phyloP scores from a whole-genome alignment of 1,140 invertebrate genomes.

The Uloborus diversus region DNA sequence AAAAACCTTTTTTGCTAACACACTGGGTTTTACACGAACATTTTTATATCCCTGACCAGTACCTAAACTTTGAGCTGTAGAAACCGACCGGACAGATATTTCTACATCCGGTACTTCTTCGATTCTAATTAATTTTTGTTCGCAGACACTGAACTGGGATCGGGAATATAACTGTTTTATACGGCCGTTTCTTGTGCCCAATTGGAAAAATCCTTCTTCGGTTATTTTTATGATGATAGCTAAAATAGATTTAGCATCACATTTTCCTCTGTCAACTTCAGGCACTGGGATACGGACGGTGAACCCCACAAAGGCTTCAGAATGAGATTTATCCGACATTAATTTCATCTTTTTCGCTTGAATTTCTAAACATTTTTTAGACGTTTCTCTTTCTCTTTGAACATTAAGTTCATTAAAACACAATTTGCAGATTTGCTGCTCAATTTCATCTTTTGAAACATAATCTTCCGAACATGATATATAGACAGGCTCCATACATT shows the following conservation, averaged over 20 bases:
- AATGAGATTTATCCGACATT: slow-evolving; percentile 5
- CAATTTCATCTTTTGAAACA: slow-evolving; percentile 27
- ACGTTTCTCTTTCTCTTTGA: slow-evolving; percentile 28
- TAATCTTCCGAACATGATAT: slow-evolving; percentile 35
- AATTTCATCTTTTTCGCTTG: slow-evolving; percentile 15
- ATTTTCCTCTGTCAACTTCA: slow-evolving; percentile 35
- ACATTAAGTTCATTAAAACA: slow-evolving; percentile 36
- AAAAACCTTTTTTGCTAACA: too few species aligned
- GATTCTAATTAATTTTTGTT: slow-evolving; percentile 55
- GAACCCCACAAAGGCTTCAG: slow-evolving; percentile 2
- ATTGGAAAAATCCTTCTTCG: slow-evolving; percentile 29
- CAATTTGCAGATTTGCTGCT: slow-evolving; percentile 29
- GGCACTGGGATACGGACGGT: slow-evolving; percentile 28
- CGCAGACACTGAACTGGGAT: slow-evolving; percentile 49
- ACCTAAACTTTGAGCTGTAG: slow-evolving; percentile 55
- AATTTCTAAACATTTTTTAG: slow-evolving; percentile 34
- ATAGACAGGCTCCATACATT: slow-evolving; percentile 27
- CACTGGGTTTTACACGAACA: too few species aligned
- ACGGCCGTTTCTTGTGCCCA: slow-evolving; percentile 23
- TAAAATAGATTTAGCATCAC: slow-evolving; percentile 35
- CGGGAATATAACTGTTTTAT: slow-evolving; percentile 34
- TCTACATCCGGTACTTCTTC: slow-evolving; percentile 57
- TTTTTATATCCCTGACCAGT: slow-evolving; percentile 54
- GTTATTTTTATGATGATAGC: slow-evolving; percentile 36
- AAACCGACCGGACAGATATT: slow-evolving; percentile 53